phyloP scores from a whole-genome alignment of 2,113 vertebrate species.

The Nanorana parkeri region DNA sequence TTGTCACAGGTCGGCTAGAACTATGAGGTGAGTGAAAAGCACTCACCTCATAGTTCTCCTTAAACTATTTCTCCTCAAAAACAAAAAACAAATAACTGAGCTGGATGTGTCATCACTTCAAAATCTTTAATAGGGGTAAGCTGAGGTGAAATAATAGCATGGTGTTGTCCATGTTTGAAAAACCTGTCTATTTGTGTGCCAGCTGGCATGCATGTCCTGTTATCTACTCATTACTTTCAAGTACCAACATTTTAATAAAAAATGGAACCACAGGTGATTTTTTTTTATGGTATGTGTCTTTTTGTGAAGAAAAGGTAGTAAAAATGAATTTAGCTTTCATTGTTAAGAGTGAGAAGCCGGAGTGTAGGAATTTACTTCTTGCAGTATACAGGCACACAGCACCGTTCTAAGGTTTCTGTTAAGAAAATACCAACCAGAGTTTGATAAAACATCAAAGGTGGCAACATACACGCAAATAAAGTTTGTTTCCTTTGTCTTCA shows the following conservation, averaged over 20 bases:
- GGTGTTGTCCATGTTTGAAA: slow-evolving; percentile 3
- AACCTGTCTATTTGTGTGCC: neutral
- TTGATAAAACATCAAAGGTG: too few relatives aligned
- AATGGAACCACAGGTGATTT: slow-evolving; percentile 22
- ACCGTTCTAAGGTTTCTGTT: too few relatives aligned
- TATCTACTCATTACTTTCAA: slow-evolving; percentile 27
- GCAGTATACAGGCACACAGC: neutral
- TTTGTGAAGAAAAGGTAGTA: too few relatives aligned
- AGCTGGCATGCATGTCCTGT: neutral
- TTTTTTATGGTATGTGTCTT: neutral
- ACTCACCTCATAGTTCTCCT: too few relatives aligned
- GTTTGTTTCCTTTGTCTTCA: too few relatives aligned
- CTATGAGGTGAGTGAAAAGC: too few relatives aligned
- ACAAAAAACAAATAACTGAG: too few relatives aligned
- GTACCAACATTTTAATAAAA: slow-evolving; percentile 7
- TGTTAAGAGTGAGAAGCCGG: neutral
- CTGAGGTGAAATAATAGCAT: slow-evolving; percentile 13
- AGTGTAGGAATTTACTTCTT: neutral
- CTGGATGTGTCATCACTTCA: too few relatives aligned
- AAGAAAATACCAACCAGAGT: too few relatives aligned
- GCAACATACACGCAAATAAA: too few relatives aligned
- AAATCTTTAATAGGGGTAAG: neutral
- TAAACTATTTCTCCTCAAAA: neutral
- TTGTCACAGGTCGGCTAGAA: too few relatives aligned
- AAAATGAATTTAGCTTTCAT: neutral